Conservation (phyloP, 2,113 vertebrate genomes). For the Aspidoscelis tigris region DNA sequence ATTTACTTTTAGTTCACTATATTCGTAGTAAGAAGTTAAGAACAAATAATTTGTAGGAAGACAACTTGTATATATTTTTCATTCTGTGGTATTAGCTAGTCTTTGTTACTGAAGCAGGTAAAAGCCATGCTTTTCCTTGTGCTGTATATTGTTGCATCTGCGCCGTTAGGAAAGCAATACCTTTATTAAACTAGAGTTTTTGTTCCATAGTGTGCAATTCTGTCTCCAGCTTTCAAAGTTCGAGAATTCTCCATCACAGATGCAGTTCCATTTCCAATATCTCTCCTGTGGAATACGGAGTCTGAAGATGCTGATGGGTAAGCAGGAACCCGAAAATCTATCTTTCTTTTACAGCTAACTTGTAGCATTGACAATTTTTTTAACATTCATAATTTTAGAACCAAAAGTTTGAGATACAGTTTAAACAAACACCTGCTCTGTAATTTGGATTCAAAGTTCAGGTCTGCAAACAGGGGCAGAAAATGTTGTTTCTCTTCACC, state of each 20-base stretch:
- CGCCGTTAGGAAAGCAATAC: not conserved
- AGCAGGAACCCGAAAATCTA: not conserved
- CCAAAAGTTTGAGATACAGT: too few species aligned
- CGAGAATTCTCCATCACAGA: conserved; percentile 97
- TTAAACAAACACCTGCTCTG: too few species aligned
- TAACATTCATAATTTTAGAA: not conserved
- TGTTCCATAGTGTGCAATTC: conserved; percentile 87
- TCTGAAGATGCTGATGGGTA: conserved; percentile 93
- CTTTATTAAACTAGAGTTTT: conserved; percentile 2
- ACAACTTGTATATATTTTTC: not conserved
- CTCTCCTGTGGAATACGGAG: conserved; percentile 93
- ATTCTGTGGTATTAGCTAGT: not conserved
- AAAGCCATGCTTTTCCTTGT: not conserved
- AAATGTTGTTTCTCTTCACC: not conserved
- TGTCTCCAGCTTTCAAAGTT: conserved; percentile 99
- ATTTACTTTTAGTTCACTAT: not conserved
- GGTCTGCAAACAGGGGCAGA: too few species aligned
- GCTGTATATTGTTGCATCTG: not conserved
- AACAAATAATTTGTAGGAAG: not conserved
- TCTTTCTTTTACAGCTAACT: not conserved
- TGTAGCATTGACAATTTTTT: not conserved
- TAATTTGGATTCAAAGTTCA: too few species aligned
- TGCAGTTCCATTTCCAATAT: conserved; percentile 89
- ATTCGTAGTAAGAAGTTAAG: not conserved
- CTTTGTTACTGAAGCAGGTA: not conserved